These are phyloP conservation scores for Stomatorhinus ivindoensis DNA, from an alignment of 2,113 vertebrate species.

Conservation along the genomic window DNA sequence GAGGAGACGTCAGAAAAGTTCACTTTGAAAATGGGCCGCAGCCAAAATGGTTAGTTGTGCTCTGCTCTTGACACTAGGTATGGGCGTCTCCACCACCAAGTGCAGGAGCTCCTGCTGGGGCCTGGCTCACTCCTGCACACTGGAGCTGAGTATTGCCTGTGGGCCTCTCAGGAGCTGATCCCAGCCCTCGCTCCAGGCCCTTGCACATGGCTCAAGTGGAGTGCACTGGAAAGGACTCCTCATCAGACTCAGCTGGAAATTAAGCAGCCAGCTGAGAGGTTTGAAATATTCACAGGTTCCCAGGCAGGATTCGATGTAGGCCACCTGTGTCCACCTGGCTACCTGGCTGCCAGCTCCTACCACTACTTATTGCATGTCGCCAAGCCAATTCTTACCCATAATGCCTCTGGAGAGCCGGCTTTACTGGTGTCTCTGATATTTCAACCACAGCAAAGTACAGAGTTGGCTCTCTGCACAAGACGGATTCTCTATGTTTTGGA, in stretches of 20 bases:
- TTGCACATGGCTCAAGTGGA: background rate
- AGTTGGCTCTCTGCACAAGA: background rate
- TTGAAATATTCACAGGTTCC: constrained; percentile 50
- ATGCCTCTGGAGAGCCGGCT: background rate
- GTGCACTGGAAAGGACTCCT: constrained; percentile 28
- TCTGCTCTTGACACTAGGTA: background rate
- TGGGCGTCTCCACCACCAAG: background rate
- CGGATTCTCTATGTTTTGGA: background rate
- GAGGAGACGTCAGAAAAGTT: background rate
- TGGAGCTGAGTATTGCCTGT: background rate
- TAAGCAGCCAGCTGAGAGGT: constrained; percentile 33
- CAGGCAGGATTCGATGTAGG: constrained; percentile 16
- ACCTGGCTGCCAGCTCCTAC: constrained; percentile 32
- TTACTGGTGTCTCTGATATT: constrained; percentile 21
- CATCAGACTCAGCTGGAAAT: constrained; percentile 31
- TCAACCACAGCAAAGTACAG: constrained; percentile 11
- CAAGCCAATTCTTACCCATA: constrained; percentile 12
- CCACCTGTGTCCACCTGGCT: constrained; percentile 19
- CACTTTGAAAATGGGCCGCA: background rate
- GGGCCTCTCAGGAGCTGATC: background rate
- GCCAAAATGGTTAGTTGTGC: background rate
- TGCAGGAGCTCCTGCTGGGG: background rate
- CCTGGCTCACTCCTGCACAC: background rate
- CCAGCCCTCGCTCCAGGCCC: background rate
- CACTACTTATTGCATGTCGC: constrained; percentile 31